Base-by-base conservation (phyloP, 2,888 invertebrate species). In the Agonopterix heracliana region DNA sequence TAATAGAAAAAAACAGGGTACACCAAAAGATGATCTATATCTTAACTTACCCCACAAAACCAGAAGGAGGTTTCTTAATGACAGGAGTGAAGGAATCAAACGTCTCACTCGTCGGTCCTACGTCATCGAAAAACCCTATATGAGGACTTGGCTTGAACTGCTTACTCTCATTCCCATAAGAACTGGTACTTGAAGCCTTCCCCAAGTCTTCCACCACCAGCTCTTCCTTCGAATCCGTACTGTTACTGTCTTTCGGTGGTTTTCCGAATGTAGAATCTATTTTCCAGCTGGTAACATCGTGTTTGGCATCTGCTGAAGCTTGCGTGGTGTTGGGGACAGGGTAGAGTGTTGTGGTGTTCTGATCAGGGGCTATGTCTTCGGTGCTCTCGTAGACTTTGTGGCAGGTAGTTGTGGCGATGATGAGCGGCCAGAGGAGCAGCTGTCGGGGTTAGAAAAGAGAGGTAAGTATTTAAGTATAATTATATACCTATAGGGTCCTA, bases 141-240 rank as follows among this genome's bases (percentile, higher is more conserved):
- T 85, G 89, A 9, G 81, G 88, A 63, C 91, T 91, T 2, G 90
- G 90, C 47, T 76, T 83, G 53, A 91, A 91, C 43, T 78, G 77
- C 12, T 73, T 72, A 9, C 59, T 61, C 26, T 55, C 59, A 44
- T 71, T 70, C n/a, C 47, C 40, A 26, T 26, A 26, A 26, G 26
- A 26, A 26, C 26, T 26, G 26, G 26, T 26, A 26, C 5, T 26
- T 26, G 26, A 26, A 5, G 52, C 54, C 35, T 60, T 62, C n/a
- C 56, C 61, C 34, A 61, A 38, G n/a, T 10, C 54, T n/a, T 54
- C 54, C 11, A 26, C 26, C 26, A 26, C 26, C 26, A 26, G 26
- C 3, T 48, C 9, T 9, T 63, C 62, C 40, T 62, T 60, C 3
- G 53, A 50, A 10, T 56, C 56, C 9, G 63, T 69, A 4, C 14